phyloP scores from a whole-genome alignment of 2,797 vertebrate genomes.

The Catharus ustulatus region DNA sequence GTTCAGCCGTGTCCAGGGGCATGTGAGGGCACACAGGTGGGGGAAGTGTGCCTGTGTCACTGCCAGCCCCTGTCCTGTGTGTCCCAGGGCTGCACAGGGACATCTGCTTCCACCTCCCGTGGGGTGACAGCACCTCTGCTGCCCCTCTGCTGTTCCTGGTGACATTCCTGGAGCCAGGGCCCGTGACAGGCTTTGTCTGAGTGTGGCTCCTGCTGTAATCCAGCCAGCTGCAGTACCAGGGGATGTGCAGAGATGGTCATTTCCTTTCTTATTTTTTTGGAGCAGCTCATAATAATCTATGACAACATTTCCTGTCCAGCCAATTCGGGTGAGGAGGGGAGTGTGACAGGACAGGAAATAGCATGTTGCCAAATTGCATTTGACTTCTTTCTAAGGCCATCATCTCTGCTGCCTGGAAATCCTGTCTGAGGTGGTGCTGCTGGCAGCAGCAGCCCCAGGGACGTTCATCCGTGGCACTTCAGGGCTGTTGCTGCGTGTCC shows the following conservation, averaged over 20 bases:
- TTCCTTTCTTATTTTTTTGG: constrained; percentile 31
- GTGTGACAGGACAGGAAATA: constrained; percentile 32
- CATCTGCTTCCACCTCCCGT: background rate
- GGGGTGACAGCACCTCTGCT: background rate
- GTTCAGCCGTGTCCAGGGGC: fast-evolving
- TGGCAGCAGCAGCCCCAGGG: background rate
- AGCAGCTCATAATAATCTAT: background rate
- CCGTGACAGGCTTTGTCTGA: background rate
- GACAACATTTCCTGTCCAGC: constrained; percentile 55
- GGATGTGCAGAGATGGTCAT: background rate
- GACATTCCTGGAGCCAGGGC: fast-evolving
- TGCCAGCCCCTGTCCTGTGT: background rate
- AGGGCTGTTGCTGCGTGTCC: fast-evolving
- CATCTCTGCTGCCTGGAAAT: background rate
- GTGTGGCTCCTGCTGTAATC: fast-evolving
- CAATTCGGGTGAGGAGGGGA: background rate
- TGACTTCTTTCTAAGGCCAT: constrained; percentile 24
- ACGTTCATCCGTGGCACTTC: background rate
- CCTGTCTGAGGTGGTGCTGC: background rate
- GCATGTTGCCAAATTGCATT: background rate
- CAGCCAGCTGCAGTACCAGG: background rate
- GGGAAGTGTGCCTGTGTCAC: background rate
- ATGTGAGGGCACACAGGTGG: background rate
- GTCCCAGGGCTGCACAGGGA: fast-evolving
- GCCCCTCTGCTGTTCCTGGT: fast-evolving